Evolutionary conservation across 30 jellyfish, hydroid and myxozoan species (phyloP).

Genomic region (Aurelia aurita complex sp. Pacific): DNA sequence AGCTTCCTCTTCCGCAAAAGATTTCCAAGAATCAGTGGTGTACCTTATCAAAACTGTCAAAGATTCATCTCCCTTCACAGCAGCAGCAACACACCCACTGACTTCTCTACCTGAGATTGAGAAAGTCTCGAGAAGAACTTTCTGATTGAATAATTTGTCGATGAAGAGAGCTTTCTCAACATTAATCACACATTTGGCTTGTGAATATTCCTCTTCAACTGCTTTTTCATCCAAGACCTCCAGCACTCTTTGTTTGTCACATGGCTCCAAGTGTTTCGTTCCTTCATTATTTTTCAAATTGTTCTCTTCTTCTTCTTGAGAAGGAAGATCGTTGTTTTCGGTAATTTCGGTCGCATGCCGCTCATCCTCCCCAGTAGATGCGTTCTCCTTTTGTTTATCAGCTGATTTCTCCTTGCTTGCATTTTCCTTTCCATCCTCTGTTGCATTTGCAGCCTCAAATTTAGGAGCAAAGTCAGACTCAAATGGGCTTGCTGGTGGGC

Average conservation of each 20-base stretch:
- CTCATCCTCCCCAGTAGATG: too few species aligned
- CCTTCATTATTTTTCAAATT: too few species aligned
- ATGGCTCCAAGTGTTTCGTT: background rate
- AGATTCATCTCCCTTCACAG: slow-evolving; percentile 9
- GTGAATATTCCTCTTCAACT: background rate
- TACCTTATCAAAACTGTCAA: slow-evolving; percentile 12
- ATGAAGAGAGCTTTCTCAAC: slow-evolving; percentile 17
- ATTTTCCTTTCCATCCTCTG: background rate
- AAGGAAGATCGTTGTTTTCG: too few species aligned
- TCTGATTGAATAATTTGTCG: background rate
- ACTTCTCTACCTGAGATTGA: slow-evolving; percentile 29
- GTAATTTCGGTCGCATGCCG: too few species aligned
- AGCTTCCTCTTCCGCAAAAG: slow-evolving; percentile 31
- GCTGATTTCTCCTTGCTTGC: background rate
- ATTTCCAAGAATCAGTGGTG: slow-evolving; percentile 53
- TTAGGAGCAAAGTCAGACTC: too few species aligned
- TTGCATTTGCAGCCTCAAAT: background rate
- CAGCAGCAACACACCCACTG: slow-evolving; percentile 17
- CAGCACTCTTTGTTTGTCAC: slow-evolving; percentile 1
- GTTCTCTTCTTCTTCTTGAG: too few species aligned
- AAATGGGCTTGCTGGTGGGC: too few species aligned
- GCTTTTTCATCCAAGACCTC: slow-evolving; percentile 8
- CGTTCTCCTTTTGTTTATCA: background rate
- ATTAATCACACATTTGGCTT: background rate
- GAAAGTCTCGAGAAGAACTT: slow-evolving; percentile 17